Conservation (phyloP, 2,888 invertebrate species). For the Pseudococcus longispinus region DNA sequence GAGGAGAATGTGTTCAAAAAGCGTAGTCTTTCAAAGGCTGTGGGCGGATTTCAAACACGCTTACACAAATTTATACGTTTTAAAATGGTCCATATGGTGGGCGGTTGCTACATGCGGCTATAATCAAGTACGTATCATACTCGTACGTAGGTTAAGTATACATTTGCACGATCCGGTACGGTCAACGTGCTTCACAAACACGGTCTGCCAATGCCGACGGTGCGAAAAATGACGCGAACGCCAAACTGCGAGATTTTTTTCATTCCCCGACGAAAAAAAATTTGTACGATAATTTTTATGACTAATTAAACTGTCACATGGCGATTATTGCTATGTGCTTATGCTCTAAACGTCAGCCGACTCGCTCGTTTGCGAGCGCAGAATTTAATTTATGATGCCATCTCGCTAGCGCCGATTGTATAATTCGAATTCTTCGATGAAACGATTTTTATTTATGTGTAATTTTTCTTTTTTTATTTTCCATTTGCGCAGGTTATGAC, state of each 20-base stretch:
- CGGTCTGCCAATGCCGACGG: neutral
- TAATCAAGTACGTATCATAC: constrained; percentile 61
- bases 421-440: neutral
- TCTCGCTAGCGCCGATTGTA: neutral
- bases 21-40: constrained; percentile 56
- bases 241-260: neutral
- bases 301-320: constrained; percentile 27
- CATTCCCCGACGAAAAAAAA: neutral
- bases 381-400: neutral
- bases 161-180: neutral
- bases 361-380: neutral
- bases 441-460: neutral
- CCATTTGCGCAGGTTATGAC: constrained; percentile 59
- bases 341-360: neutral
- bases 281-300: constrained; percentile 28
- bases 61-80: constrained; percentile 62
- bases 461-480: neutral
- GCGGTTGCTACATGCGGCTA: constrained; percentile 66
- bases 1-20: constrained; percentile 46
- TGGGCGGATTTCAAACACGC: constrained; percentile 62
- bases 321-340: neutral
- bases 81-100: constrained; percentile 68
- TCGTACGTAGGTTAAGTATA: neutral
- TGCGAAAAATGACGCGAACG: neutral
- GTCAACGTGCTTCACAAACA: neutral